Conservation (phyloP, 2,113 vertebrate species). For the Labrus mixtus region DNA sequence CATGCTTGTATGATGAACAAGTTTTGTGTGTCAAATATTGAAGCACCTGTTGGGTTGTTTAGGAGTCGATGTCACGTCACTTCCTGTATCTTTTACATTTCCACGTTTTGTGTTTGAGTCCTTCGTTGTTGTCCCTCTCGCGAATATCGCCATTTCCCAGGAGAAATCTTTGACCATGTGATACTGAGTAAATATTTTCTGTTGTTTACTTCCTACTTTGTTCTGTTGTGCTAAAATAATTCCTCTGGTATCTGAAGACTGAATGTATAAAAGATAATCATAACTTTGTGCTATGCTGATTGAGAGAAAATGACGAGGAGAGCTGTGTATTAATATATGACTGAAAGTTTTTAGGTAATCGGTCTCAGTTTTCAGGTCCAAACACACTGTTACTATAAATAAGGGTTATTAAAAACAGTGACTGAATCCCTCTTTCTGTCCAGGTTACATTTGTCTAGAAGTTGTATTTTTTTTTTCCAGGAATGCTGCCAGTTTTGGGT, state of each 20-base stretch:
- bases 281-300: conserved; percentile 61
- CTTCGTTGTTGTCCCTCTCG: conserved; percentile 33
- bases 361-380: conserved; percentile 63
- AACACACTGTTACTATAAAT: conserved; percentile 50
- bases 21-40: too few relatives aligned
- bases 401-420: background rate
- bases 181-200: conserved; percentile 73
- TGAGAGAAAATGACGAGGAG: conserved; percentile 36
- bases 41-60: conserved; percentile 4
- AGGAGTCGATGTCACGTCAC: background rate
- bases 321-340: conserved; percentile 63
- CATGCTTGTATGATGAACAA: background rate
- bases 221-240: conserved; percentile 56
- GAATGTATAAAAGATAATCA: conserved; percentile 74
- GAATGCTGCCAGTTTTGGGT: conserved; percentile 60
- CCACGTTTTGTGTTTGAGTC: background rate
- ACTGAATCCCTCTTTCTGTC: conserved; percentile 35
- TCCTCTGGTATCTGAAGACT: conserved; percentile 64
- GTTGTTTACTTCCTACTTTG: conserved; percentile 36
- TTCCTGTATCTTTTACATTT: conserved; percentile 3
- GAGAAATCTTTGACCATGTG: conserved; percentile 37
- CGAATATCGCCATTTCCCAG: conserved; percentile 37
- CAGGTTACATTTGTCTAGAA: conserved; percentile 58
- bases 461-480: conserved; percentile 24
- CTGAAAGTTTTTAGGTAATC: conserved; percentile 47